Evolutionary conservation across 2,888 invertebrate genomes (phyloP), one percentile per base, ranked within the genome.

Genomic region (Andrena trimmerana): DNA sequence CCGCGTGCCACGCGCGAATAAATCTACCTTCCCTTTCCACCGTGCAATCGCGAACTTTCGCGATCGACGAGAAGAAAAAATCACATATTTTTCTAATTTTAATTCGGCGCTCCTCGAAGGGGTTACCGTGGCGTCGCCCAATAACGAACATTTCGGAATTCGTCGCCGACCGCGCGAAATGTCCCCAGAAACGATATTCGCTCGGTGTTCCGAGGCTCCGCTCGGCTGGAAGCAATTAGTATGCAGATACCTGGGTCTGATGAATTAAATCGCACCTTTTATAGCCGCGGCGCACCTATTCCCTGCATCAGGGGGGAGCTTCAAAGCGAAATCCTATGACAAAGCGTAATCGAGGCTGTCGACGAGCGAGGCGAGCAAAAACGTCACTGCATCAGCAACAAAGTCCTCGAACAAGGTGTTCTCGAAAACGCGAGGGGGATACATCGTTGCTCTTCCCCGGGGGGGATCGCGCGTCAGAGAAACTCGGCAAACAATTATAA

Each of bases 401-500:
- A 73, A 78, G 72, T 83, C 62, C 29, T n/a, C 62, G 60, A 69
- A 24, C 76, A 68, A 63, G 79, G 54, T 78, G 76, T 68, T 65
- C 42, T 27, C 68, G 75, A 78, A 76, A 76, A 72, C 57, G 52
- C 59, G 59, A 63, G 72, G 57, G 78, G 71, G 73, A 71, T 67
- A 27, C 31, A 20, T 33, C 52, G 36, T 27, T 27, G 52, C 69
- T 70, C 66, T 70, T 59, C 79, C 90, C 85, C 83, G 74, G 70
- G 74, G 84, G 88, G 81, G 16, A 88, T 86, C 84, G 86, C 72
- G 84, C 75, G 83, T 79, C 85, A 78, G 81, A 77, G 88, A 90
- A 88, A 91, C 91, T 90, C 87, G 68, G 83, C 88, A 89, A 89
- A 91, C 91, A 92, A 92, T 92, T 92, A 92, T 90, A 92, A 92